Percentiles rank a stretch among this genome's conserved stretches.
These are phyloP conservation scores for Bombus turneri DNA, from an alignment of 1,140 invertebrate species.

Conservation along the genomic window DNA sequence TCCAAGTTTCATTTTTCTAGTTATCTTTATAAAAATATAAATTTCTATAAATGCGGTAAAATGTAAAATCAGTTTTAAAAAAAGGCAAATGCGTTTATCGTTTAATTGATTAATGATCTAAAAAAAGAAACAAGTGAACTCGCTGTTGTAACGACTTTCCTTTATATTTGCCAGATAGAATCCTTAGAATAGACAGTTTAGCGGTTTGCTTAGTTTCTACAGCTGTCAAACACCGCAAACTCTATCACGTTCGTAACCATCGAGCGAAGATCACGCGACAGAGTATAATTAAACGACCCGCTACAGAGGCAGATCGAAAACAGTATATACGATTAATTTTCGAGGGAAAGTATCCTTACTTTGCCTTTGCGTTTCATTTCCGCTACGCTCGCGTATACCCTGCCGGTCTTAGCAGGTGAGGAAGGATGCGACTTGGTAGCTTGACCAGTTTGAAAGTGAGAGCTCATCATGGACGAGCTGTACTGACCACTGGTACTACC, in stretches of 20 bases:
- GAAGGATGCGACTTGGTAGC: conserved; percentile 85
- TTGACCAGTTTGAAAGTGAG: conserved; percentile 87
- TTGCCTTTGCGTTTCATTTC: conserved; percentile 95
- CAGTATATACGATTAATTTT: conserved; percentile 31
- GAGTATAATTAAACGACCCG: neutral
- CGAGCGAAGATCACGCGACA: neutral
- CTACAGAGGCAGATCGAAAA: conserved; percentile 20
- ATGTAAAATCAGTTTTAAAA: too few relatives aligned
- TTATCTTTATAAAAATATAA: too few relatives aligned
- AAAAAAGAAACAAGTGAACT: too few relatives aligned
- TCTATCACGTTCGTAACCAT: neutral
- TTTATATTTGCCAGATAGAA: neutral
- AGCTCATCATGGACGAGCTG: conserved; percentile 87
- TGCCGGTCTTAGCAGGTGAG: conserved; percentile 86
- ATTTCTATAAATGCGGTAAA: too few relatives aligned
- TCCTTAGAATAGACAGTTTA: neutral
- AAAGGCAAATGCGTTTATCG: too few relatives aligned
- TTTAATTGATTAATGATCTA: too few relatives aligned
- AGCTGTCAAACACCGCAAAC: neutral
- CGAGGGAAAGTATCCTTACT: conserved; percentile 81
- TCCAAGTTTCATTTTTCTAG: too few relatives aligned
- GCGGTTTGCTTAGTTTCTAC: neutral
- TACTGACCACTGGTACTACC: conserved; percentile 80
- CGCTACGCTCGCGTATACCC: conserved; percentile 96
- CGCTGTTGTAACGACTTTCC: neutral